Conservation (phyloP, 2,797 vertebrate genomes). For the Nannoperca obscura region DNA sequence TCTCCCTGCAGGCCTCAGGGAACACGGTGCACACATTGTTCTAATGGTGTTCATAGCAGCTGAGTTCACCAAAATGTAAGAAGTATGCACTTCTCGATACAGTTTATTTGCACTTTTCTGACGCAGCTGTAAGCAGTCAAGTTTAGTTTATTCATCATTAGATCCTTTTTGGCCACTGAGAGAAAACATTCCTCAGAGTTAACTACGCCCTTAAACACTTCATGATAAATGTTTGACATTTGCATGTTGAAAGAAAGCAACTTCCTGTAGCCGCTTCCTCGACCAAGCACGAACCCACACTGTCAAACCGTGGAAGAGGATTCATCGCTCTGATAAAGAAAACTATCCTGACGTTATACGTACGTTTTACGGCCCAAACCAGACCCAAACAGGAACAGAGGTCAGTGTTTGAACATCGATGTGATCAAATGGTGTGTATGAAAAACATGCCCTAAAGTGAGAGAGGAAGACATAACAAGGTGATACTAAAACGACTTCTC, state of each 20-base stretch:
- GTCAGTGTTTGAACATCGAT: not conserved
- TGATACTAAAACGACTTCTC: constrained; percentile 14
- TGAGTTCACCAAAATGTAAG: not conserved
- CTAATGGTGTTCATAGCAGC: not conserved
- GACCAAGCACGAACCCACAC: not conserved
- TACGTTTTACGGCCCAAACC: not conserved
- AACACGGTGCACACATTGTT: not conserved
- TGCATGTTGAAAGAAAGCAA: constrained; percentile 29
- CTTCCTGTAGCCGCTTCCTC: constrained; percentile 48
- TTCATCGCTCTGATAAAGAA: not conserved
- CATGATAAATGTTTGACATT: not conserved
- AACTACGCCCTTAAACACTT: not conserved
- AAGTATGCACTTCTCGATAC: not conserved
- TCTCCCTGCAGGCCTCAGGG: not conserved
- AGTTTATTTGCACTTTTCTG: not conserved
- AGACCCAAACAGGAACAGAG: not conserved
- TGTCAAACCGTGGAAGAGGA: not conserved
- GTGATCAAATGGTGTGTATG: not conserved
- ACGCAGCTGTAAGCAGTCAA: not conserved
- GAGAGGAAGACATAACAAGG: constrained; percentile 43
- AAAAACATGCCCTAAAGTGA: constrained; percentile 1
- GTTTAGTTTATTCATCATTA: not conserved
- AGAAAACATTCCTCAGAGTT: not conserved
- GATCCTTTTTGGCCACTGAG: too few relatives aligned
- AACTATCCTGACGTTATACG: not conserved